Evolutionary conservation across 2,113 vertebrate species (phyloP).

Genomic region (Oplegnathus fasciatus): DNA sequence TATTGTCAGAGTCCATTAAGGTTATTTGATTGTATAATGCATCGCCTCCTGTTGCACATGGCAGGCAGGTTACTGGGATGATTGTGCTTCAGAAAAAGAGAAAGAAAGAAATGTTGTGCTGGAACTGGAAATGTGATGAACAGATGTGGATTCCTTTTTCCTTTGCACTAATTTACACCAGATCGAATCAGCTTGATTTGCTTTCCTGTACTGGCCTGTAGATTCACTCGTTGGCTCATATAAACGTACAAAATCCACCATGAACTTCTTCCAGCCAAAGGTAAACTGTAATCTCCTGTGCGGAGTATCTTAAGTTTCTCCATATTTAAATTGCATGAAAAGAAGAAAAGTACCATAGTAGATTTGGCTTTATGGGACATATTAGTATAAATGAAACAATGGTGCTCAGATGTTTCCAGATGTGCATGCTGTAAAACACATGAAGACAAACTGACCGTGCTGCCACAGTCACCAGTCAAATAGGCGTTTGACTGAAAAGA

Average conservation of each 20-base stretch:
- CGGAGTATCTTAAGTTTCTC: slow-evolving; percentile 9
- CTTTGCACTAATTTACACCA: slow-evolving; percentile 74
- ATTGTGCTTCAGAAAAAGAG: slow-evolving; percentile 44
- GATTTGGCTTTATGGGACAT: not conserved
- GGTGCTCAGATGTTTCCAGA: slow-evolving; percentile 24
- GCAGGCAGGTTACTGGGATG: slow-evolving; percentile 54
- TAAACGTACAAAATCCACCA: slow-evolving; percentile 23
- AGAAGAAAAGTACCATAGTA: not conserved
- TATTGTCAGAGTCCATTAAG: slow-evolving; percentile 66
- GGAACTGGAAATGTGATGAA: slow-evolving; percentile 76
- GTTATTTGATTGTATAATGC: slow-evolving; percentile 60
- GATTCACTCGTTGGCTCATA: slow-evolving; percentile 48
- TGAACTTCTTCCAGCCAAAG: slow-evolving; percentile 31
- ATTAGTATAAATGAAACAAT: slow-evolving; percentile 5
- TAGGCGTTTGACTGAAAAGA: slow-evolving; percentile 10
- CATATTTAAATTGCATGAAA: slow-evolving; percentile 20
- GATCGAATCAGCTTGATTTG: slow-evolving; percentile 63
- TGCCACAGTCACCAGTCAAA: slow-evolving; percentile 1
- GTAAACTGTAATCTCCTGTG: slow-evolving; percentile 25
- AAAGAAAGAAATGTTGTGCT: slow-evolving; percentile 34
- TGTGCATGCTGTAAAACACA: slow-evolving; percentile 13
- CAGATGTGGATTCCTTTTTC: slow-evolving; percentile 81
- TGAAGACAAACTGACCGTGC: not conserved
- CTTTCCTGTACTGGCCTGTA: slow-evolving; percentile 44
- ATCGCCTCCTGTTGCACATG: slow-evolving; percentile 59